Conservation (phyloP, 30 jellyfish, hydroid and myxozoan genomes). For the Catostylus mosaicus region DNA sequence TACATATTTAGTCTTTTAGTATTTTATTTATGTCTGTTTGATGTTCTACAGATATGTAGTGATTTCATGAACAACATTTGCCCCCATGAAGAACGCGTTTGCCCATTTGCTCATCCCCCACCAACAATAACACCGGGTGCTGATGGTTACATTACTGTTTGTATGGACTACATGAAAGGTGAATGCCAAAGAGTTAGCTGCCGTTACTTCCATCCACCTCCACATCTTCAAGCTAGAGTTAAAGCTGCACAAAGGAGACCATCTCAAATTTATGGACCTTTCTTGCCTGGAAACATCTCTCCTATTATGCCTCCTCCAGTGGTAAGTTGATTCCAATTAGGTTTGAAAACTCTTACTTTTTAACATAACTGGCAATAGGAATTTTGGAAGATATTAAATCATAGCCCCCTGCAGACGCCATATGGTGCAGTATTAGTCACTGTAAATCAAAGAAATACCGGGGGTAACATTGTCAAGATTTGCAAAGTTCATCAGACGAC, state of each 20-base stretch:
- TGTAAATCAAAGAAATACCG: no score
- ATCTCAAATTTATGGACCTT: constrained; percentile 48
- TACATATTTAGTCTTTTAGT: no score
- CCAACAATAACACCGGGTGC: constrained; percentile 46
- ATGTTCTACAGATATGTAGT: constrained; percentile 44
- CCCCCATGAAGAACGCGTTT: constrained; percentile 35
- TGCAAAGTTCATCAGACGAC: no score
- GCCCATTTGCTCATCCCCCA: constrained; percentile 78
- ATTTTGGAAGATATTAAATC: no score
- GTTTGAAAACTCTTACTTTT: no score
- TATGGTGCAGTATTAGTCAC: no score
- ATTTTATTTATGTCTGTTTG: background rate
- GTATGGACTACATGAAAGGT: constrained; percentile 79
- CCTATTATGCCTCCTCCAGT: constrained; percentile 29
- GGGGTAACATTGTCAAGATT: no score
- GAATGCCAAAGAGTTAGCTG: constrained; percentile 65
- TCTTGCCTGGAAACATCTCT: constrained; percentile 15
- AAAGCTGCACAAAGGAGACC: constrained; percentile 75
- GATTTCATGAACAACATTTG: constrained; percentile 65
- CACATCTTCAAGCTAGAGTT: constrained; percentile 64
- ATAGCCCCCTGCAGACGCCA: no score
- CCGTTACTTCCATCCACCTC: constrained; percentile 80
- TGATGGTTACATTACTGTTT: constrained; percentile 76
- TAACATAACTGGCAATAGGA: no score
- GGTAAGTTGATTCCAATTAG: no score